phyloP scores from a whole-genome alignment of 2,888 invertebrate genomes.

The Conops quadrifasciatus region DNA sequence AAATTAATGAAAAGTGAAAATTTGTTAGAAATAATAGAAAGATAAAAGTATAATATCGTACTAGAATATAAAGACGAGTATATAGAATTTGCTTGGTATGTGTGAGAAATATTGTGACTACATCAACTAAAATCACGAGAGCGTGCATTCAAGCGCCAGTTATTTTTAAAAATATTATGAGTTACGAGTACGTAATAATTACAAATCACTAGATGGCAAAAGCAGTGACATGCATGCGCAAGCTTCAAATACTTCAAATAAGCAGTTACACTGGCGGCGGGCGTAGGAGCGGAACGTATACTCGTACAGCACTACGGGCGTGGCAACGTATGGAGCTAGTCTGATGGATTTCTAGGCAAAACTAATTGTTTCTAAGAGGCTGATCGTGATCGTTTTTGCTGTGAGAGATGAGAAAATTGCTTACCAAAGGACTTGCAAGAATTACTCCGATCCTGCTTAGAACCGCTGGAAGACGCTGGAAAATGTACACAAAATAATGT shows the following conservation, averaged over 20 bases:
- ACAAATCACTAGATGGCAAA: neutral
- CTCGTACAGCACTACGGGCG: conserved; percentile 13
- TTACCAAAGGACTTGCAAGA: conserved; percentile 96
- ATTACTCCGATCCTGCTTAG: conserved; percentile 96
- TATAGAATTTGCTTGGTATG: conserved; percentile 10
- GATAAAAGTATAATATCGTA: too few species aligned
- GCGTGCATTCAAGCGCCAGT: conserved; percentile 28
- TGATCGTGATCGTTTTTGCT: conserved; percentile 30
- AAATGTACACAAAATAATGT: conserved; percentile 67
- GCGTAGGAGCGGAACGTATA: neutral
- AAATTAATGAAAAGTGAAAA: conserved; percentile 34
- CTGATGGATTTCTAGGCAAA: neutral
- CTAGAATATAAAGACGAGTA: neutral
- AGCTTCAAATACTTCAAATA: conserved; percentile 6
- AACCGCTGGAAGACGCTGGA: conserved; percentile 94
- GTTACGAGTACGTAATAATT: neutral
- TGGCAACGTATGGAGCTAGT: conserved; percentile 10
- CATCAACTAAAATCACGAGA: conserved; percentile 31
- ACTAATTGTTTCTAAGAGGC: conserved; percentile 23
- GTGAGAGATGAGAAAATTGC: conserved; percentile 63
- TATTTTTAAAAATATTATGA: too few species aligned
- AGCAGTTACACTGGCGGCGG: conserved; percentile 14
- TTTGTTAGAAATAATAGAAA: neutral
- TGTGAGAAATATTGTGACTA: neutral
- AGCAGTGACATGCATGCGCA: conserved; percentile 30